Conservation (phyloP, 2,113 vertebrate genomes). For the Esox niger region DNA sequence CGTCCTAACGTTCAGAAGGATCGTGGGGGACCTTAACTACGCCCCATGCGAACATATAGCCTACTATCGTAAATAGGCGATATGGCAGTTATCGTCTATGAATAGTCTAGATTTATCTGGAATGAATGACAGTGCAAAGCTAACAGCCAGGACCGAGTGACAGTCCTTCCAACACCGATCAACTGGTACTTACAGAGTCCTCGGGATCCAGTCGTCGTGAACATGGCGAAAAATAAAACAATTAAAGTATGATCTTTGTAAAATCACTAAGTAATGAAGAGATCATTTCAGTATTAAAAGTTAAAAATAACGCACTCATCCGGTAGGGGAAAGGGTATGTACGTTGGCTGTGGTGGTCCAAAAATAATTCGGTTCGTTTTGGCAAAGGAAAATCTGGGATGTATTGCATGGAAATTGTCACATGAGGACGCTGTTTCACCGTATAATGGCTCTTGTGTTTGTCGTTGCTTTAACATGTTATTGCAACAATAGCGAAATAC, state of each 20-base stretch:
- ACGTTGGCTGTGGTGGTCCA: neutral
- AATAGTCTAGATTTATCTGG: neutral
- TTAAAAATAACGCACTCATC: neutral
- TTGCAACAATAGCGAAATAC: neutral
- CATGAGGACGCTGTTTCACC: neutral
- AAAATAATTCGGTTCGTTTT: neutral
- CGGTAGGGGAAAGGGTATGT: neutral
- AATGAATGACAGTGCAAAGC: slow-evolving; percentile 62
- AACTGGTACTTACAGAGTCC: slow-evolving; percentile 72
- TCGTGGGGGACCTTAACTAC: too few relatives aligned
- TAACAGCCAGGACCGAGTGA: neutral
- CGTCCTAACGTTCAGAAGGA: too few relatives aligned
- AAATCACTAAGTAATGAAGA: neutral
- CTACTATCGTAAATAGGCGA: too few relatives aligned
- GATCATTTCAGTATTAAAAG: neutral
- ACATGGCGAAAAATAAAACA: slow-evolving; percentile 52
- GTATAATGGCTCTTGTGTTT: neutral
- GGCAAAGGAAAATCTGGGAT: neutral
- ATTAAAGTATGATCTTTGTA: neutral
- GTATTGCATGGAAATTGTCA: neutral
- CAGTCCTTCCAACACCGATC: neutral
- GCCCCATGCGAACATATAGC: too few relatives aligned
- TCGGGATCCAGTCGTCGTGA: slow-evolving; percentile 72
- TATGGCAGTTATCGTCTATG: too few relatives aligned
- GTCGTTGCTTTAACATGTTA: neutral